Evolutionary conservation across 2,797 vertebrate species (phyloP).

Genomic region (Sebastes flavidus): DNA sequence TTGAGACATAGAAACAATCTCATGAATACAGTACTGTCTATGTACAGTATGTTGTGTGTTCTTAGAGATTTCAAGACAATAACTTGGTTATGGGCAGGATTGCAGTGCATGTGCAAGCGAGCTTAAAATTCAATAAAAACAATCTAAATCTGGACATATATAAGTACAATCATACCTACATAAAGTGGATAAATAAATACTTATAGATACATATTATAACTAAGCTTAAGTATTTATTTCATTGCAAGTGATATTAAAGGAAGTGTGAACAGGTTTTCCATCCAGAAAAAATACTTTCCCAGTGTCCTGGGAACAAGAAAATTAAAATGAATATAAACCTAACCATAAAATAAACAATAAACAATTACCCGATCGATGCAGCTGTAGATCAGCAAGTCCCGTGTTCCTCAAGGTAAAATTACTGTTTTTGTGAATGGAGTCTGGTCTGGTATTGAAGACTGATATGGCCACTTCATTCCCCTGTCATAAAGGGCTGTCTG

Average conservation of each 20-base stretch:
- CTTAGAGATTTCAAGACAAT: neutral
- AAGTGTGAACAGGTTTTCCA: neutral
- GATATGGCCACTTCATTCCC: too few species aligned
- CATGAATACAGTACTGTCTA: neutral
- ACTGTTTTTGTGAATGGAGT: too few species aligned
- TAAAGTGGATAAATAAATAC: neutral
- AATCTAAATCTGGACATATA: neutral
- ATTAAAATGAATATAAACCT: neutral
- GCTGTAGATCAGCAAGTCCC: too few species aligned
- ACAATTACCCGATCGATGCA: too few species aligned
- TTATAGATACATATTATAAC: neutral
- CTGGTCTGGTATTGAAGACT: too few species aligned
- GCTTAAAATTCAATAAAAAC: constrained; percentile 18
- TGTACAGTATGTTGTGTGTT: neutral
- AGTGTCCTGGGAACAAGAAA: neutral
- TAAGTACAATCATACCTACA: neutral
- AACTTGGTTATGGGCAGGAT: neutral
- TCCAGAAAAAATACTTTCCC: neutral
- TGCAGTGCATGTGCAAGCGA: neutral
- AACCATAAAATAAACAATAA: neutral
- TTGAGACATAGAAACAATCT: neutral
- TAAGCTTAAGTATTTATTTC: neutral
- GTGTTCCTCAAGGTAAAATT: too few species aligned
- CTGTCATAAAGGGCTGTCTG: too few species aligned
- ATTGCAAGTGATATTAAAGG: neutral